Evolutionary conservation across 1,140 invertebrate genomes (phyloP), one percentile per base, ranked within the genome.

Genomic region (Drosophila pallidifrons): DNA sequence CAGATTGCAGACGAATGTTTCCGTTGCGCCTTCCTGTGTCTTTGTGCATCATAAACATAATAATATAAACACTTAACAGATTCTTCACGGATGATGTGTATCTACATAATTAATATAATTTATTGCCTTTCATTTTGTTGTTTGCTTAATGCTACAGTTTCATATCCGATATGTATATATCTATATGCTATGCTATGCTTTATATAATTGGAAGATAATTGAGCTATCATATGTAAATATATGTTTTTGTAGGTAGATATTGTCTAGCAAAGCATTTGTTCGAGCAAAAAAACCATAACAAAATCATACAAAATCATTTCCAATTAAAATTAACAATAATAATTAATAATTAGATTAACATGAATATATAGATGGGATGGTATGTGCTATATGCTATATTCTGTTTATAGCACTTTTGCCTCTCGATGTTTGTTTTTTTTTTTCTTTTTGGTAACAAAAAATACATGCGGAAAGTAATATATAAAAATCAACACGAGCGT

Each of bases 381-480:
- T 38, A 8, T 38, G 20, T 25, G 35, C 35, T 51, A 47, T 57
- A 10, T 28, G 58, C 58, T 7, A 64, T 74, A 67, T 54, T 47
- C 72, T 52, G 51, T 43, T 20, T 64, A 49, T 28, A 66, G 57
- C 69, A 64, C 67, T 74, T 71, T 63, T 59, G 71, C 77, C 49
- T 51, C 10, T 43, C 65, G 74, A 38, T 63, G 11, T 15, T 25
- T 25, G 0, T 25, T 25, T 25, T 4, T 25, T 4, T 25, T 4
- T 25, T 25, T 25, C 20, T 25, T 25, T 38, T 38, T 38, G 69
- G 54, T 90, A 76, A 76, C 79, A 89, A 72, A 89, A 89, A 89
- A 89, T 89, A 89, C 85, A 89, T 70, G 86, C 81, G 69, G 86
- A 89, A 89, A 89, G 85, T 81, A 89, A 81, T 89, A 89, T 89